These are phyloP conservation scores for Leptoteleia sp. DNA, from an alignment of 1,140 invertebrate species.

Conservation along the genomic window DNA sequence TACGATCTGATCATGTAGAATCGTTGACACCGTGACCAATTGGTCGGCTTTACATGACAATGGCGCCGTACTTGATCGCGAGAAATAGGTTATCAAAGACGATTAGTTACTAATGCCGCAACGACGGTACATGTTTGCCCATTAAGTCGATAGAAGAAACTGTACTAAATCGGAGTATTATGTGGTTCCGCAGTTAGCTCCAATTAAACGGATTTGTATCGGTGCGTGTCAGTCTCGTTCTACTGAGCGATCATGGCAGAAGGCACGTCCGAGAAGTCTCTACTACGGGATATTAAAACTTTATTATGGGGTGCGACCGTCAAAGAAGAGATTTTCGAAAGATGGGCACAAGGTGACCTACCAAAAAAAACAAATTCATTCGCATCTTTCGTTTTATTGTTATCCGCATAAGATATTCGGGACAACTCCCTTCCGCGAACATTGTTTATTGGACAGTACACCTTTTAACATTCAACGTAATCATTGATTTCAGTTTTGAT, in stretches of 20 bases:
- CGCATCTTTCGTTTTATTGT: neutral
- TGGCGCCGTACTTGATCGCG: conserved; percentile 73
- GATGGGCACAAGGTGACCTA: conserved; percentile 92
- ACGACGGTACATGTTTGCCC: conserved; percentile 26
- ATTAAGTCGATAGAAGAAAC: conserved; percentile 30
- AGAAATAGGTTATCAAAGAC: conserved; percentile 73
- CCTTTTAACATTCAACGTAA: no score
- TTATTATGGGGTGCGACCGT: conserved; percentile 91
- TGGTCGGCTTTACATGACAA: conserved; percentile 65
- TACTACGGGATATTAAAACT: conserved; percentile 85
- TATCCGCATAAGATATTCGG: neutral
- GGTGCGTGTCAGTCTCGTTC: conserved; percentile 64
- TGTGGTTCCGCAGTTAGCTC: conserved; percentile 40
- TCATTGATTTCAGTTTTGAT: no score
- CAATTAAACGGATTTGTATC: conserved; percentile 56
- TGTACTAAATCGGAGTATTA: conserved; percentile 22
- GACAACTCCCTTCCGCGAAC: neutral
- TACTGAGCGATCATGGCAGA: conserved; percentile 71
- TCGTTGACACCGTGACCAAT: neutral
- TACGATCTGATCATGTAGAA: neutral
- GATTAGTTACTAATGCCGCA: conserved; percentile 22
- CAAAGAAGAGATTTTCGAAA: conserved; percentile 91
- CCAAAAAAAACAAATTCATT: neutral
- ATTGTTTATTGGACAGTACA: no score
- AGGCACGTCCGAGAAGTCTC: conserved; percentile 65